phyloP scores from a whole-genome alignment of 2,888 invertebrate species.

The Drosophila infuscata region DNA sequence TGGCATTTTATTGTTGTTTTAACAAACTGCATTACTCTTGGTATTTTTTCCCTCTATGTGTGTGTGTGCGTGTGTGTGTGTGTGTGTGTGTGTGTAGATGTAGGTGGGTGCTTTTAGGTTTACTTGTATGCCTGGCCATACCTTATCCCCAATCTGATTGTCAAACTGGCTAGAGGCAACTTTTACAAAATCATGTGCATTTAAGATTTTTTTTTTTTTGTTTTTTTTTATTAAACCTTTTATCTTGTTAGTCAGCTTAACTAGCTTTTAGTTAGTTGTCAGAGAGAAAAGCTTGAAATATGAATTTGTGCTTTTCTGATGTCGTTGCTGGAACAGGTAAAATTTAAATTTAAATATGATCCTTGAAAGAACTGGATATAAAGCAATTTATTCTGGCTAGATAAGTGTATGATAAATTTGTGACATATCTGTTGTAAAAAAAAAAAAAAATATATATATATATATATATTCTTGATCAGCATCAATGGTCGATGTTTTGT shows the following conservation, averaged over 20 bases:
- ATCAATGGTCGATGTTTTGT: neutral
- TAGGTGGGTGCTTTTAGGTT: neutral
- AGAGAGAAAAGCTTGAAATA: neutral
- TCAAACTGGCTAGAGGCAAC: constrained; percentile 15
- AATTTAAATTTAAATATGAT: neutral
- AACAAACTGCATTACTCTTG: constrained; percentile 60
- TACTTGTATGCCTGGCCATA: neutral
- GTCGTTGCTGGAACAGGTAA: neutral
- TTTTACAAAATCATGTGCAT: neutral
- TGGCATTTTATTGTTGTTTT: constrained; percentile 53
- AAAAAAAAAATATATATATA: neutral
- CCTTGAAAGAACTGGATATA: neutral
- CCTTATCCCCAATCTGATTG: constrained; percentile 10
- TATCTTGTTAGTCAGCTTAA: constrained; percentile 6
- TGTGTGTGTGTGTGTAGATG: neutral
- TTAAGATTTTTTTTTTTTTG: neutral
- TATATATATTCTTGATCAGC: neutral
- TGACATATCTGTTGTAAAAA: neutral
- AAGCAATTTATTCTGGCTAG: neutral
- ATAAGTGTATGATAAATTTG: neutral
- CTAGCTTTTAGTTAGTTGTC: neutral
- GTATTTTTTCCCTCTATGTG: constrained; percentile 3
- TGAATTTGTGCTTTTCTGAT: neutral
- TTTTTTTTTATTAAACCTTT: neutral
- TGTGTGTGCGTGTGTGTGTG: neutral